Percentiles rank a stretch among this genome's conserved stretches.
These are phyloP conservation scores for Scalopus aquaticus DNA, from an alignment of 2,113 vertebrate genomes.

Conservation along the genomic window DNA sequence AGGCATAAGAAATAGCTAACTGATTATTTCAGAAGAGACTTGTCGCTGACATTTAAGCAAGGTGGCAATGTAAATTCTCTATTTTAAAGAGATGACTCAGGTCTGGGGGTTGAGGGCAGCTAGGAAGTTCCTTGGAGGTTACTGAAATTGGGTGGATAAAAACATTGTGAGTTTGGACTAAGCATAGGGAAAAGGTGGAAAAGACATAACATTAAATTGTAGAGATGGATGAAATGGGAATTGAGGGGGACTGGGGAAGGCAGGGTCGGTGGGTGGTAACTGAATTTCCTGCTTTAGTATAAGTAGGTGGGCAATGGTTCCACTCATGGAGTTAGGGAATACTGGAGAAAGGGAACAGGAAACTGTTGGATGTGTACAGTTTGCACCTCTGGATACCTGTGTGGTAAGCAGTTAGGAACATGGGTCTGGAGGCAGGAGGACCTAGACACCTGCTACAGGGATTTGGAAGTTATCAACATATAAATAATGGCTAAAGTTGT, in stretches of 20 bases:
- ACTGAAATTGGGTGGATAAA: not conserved
- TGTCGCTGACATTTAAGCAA: not conserved
- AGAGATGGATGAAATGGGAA: not conserved
- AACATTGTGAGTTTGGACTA: not conserved
- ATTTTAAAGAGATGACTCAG: not conserved
- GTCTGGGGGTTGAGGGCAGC: not conserved
- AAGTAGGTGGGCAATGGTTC: not conserved
- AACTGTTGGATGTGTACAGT: rapidly evolving
- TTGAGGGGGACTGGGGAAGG: too few species aligned
- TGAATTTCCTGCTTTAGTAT: not conserved
- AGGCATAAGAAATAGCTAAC: not conserved
- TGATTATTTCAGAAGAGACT: not conserved
- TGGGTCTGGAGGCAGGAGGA: not conserved
- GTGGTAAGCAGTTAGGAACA: not conserved
- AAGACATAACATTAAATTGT: not conserved
- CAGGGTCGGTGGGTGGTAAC: rapidly evolving
- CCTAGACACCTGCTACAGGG: not conserved
- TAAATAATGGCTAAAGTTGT: not conserved
- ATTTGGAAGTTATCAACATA: not conserved
- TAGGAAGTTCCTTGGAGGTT: not conserved
- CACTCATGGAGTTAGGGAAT: not conserved
- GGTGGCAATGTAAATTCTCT: not conserved
- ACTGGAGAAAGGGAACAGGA: not conserved
- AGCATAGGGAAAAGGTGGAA: not conserved
- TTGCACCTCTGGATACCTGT: not conserved